A percentile compares a stretch with the other conserved stretches of the same genome.
These are phyloP conservation scores for Entomyzon cyanotis DNA, from an alignment of 2,113 vertebrate species.

Conservation along the genomic window DNA sequence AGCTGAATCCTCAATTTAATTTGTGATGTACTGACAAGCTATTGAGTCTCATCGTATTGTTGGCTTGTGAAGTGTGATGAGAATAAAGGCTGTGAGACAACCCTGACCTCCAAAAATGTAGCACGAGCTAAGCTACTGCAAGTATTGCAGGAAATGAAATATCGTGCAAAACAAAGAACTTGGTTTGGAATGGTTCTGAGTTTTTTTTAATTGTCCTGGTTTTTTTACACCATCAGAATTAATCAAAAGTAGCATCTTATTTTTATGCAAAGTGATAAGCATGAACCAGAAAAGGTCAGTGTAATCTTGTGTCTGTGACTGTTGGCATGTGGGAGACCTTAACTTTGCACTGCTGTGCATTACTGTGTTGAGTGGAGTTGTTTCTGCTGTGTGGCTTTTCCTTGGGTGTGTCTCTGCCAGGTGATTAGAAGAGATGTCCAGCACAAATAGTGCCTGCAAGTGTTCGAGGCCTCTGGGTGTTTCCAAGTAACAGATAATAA, in stretches of 20 bases:
- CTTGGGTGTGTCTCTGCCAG: neutral
- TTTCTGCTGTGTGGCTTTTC: neutral
- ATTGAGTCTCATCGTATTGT: neutral
- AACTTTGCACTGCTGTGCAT: neutral
- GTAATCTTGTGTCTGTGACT: accelerated
- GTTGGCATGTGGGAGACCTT: neutral
- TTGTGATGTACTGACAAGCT: neutral
- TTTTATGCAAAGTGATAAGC: neutral
- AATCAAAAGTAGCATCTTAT: neutral
- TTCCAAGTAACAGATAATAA: neutral
- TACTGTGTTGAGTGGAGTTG: neutral
- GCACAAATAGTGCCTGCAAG: neutral
- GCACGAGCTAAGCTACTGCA: neutral
- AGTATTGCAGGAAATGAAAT: neutral
- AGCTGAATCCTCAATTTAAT: neutral
- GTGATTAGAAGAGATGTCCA: neutral
- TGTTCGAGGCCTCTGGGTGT: neutral
- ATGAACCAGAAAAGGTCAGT: accelerated
- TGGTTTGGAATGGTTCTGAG: neutral
- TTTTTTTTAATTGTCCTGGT: neutral
- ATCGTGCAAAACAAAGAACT: neutral
- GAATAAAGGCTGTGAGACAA: neutral
- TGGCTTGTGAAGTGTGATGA: neutral
- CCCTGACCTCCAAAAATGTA: neutral
- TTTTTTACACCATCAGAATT: neutral